Conservation (phyloP, 2,113 vertebrate genomes). For the Pyrgilauda ruficollis region DNA sequence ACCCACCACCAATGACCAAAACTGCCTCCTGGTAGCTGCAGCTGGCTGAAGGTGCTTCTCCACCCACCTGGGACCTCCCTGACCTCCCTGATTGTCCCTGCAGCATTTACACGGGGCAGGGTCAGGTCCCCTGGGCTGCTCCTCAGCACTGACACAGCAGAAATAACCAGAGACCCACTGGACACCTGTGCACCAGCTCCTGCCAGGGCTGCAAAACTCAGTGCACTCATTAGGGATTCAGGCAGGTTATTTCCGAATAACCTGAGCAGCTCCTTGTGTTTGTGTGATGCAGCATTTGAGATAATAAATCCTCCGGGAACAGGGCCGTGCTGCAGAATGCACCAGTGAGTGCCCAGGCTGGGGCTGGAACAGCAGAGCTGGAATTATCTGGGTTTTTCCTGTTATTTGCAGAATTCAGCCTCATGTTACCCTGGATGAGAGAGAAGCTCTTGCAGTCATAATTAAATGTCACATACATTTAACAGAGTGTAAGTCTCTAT, state of each 20-base stretch:
- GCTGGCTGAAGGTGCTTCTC: background rate
- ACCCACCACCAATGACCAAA: background rate
- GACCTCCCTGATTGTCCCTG: background rate
- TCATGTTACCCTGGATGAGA: background rate
- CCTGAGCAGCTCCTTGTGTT: background rate
- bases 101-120: background rate
- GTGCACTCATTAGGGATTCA: background rate
- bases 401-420: slow-evolving; percentile 1
- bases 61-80: background rate
- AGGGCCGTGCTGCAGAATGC: background rate
- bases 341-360: background rate
- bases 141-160: background rate
- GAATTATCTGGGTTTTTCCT: background rate
- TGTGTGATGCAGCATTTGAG: background rate
- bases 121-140: accelerated
- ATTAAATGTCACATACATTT: slow-evolving; percentile 46
- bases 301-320: background rate
- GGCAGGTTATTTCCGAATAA: background rate
- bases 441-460: background rate
- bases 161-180: background rate
- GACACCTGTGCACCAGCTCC: background rate
- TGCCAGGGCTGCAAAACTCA: background rate
- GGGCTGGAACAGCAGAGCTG: background rate
- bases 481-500: background rate
- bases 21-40: background rate